Conservation (phyloP, 2,888 invertebrate species). For the Priocnemis perturbator region DNA sequence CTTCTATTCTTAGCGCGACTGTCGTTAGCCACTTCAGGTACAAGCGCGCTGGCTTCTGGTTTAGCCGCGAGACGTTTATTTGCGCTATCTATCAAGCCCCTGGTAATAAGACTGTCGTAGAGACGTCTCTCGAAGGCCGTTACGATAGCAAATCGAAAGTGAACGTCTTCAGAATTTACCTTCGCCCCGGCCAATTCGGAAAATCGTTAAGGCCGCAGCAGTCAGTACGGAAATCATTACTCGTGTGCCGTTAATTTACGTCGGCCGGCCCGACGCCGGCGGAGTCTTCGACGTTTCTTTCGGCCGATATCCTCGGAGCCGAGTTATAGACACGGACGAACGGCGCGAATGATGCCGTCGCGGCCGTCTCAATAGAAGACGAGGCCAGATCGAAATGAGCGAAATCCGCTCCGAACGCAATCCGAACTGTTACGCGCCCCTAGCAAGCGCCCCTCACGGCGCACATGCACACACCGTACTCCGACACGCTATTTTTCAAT, state of each 20-base stretch:
- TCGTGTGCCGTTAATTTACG: conserved; percentile 1
- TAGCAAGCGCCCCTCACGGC: no score
- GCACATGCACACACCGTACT: neutral
- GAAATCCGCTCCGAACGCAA: no score
- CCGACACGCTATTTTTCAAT: conserved; percentile 37
- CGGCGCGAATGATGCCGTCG: no score
- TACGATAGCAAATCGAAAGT: conserved; percentile 53
- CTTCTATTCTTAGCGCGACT: conserved; percentile 48
- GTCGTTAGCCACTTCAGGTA: conserved; percentile 50
- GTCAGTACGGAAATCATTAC: neutral
- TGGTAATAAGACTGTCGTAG: conserved; percentile 55
- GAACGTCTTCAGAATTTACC: conserved; percentile 32
- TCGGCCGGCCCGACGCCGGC: neutral
- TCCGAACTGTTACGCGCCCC: no score
- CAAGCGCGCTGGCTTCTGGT: conserved; percentile 42
- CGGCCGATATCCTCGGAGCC: neutral
- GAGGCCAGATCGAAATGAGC: no score
- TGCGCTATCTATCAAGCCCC: conserved; percentile 55
- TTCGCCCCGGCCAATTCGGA: no score
- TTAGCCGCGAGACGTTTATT: conserved; percentile 54
- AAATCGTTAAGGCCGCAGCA: no score
- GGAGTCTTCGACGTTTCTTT: conserved; percentile 9
- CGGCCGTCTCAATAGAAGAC: no score
- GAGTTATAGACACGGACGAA: conserved; percentile 10
- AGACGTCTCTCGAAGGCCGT: conserved; percentile 47